These are phyloP conservation scores for Lepus townsendii DNA, from an alignment of 2,797 vertebrate species.

Conservation along the genomic window DNA sequence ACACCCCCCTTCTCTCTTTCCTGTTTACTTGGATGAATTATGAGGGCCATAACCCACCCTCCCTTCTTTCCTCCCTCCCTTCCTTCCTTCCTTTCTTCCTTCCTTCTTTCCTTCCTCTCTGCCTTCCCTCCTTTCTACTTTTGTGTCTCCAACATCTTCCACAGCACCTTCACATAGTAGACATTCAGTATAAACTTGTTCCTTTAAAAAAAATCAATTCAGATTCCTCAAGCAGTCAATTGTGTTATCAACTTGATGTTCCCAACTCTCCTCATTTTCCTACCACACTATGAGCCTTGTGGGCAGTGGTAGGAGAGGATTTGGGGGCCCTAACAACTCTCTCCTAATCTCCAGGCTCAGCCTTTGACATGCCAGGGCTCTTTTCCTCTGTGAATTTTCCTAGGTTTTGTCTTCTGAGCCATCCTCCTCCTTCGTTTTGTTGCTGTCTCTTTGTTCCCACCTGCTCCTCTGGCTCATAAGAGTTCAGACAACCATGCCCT, in stretches of 20 bases:
- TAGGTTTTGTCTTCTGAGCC: background rate
- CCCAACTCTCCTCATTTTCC: background rate
- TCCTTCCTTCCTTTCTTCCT: background rate
- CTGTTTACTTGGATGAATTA: background rate
- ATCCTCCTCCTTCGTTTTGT: background rate
- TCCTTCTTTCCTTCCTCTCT: background rate
- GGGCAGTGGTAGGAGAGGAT: background rate
- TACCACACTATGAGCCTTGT: background rate
- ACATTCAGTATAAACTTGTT: background rate
- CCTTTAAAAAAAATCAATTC: constrained; percentile 25
- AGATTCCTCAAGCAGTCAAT: background rate
- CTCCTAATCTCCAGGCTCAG: background rate
- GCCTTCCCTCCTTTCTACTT: background rate
- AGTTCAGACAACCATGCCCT: background rate
- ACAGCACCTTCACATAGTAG: background rate
- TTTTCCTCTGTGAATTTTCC: constrained; percentile 1
- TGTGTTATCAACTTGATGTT: background rate
- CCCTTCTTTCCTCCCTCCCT: background rate
- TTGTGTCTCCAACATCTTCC: background rate
- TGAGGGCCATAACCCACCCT: too few relatives aligned
- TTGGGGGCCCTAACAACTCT: background rate
- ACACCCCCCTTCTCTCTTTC: background rate
- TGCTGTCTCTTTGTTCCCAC: background rate
- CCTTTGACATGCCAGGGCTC: background rate
- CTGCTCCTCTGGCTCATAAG: background rate